Evolutionary conservation across 1,140 invertebrate genomes (phyloP).

Genomic region (Odontomachus brunneus): DNA sequence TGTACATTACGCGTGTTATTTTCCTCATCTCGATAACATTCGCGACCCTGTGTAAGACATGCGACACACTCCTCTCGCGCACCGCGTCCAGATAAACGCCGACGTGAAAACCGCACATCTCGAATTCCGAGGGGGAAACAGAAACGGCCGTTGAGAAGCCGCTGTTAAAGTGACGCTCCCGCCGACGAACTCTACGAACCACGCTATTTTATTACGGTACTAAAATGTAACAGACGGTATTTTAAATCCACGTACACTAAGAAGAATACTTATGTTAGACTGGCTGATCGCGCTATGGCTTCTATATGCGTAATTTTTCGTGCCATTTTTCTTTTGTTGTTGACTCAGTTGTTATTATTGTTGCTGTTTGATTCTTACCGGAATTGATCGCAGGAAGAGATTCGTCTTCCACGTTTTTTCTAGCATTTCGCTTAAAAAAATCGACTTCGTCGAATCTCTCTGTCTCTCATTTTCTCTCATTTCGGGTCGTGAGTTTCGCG

Average conservation of each 20-base stretch:
- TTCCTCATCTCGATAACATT: too few species aligned
- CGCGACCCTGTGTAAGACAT: too few species aligned
- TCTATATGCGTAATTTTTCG: constrained; percentile 56
- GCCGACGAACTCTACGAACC: constrained; percentile 6
- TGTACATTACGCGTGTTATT: too few species aligned
- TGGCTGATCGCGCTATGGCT: constrained; percentile 65
- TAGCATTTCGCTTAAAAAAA: constrained; percentile 20
- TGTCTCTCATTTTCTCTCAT: neutral
- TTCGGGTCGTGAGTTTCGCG: constrained; percentile 22
- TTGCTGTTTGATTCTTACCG: constrained; percentile 71
- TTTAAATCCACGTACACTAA: constrained; percentile 56
- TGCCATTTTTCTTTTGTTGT: too few species aligned
- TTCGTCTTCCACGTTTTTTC: constrained; percentile 18
- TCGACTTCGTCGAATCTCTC: constrained; percentile 53
- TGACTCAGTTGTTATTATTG: too few species aligned
- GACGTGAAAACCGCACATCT: neutral
- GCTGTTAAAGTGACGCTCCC: constrained; percentile 1
- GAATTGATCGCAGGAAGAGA: constrained; percentile 57
- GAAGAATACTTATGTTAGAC: constrained; percentile 68
- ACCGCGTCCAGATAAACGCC: neutral
- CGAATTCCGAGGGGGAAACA: too few species aligned
- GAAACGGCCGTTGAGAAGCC: neutral
- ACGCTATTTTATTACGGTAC: constrained; percentile 40
- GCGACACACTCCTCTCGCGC: too few species aligned
- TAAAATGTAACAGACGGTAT: constrained; percentile 56